Evolutionary conservation across 2,113 vertebrate genomes (phyloP).

Genomic region (Seriola rivoliana): DNA sequence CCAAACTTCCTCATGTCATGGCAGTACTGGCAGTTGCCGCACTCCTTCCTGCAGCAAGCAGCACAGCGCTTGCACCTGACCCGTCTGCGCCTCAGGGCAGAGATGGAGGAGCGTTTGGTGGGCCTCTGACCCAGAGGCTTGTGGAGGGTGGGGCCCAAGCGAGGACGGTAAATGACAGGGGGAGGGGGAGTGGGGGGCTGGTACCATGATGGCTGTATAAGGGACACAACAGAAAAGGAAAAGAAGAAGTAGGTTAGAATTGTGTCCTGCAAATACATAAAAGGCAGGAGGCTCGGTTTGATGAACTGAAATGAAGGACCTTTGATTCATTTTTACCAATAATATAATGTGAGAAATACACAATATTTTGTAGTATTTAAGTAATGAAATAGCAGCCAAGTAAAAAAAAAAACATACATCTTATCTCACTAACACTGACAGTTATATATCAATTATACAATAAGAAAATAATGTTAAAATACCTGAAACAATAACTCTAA

Average conservation of each 20-base stretch:
- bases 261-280: neutral
- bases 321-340: neutral
- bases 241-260: neutral
- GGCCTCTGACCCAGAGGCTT: constrained; percentile 81
- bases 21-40: constrained; percentile 94
- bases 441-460: too few species aligned
- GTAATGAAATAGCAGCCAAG: too few species aligned
- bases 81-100: constrained; percentile 89
- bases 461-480: too few species aligned
- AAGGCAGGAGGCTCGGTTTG: neutral
- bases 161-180: constrained; percentile 78
- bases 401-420: too few species aligned
- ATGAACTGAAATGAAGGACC: neutral
- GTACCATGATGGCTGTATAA: constrained; percentile 84
- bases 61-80: constrained; percentile 94
- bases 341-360: too few species aligned
- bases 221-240: neutral
- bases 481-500: neutral
- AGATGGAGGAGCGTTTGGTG: constrained; percentile 88
- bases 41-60: constrained; percentile 93
- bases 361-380: too few species aligned
- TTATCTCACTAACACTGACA: too few species aligned
- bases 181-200: constrained; percentile 72
- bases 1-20: constrained; percentile 97
- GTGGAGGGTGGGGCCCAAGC: constrained; percentile 74